Evolutionary conservation across 2,888 invertebrate genomes (phyloP).

Genomic region (Zygogramma bicolorata): DNA sequence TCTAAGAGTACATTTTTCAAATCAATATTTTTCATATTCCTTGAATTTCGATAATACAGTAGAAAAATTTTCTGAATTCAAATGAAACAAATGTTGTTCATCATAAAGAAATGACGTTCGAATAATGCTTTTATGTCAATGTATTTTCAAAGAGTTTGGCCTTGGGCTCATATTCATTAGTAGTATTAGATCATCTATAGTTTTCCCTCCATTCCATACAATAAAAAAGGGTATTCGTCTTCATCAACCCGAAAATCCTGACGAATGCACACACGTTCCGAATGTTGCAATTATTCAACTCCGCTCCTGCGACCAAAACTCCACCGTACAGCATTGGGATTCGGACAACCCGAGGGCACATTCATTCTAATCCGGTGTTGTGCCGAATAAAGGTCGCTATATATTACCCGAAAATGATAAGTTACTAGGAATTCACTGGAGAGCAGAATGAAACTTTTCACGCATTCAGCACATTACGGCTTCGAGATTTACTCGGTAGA

Average conservation of each 20-base stretch:
- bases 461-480: not conserved
- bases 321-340: not conserved
- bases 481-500: not conserved
- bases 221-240: not conserved
- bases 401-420: conserved; percentile 5
- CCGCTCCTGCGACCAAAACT: not conserved
- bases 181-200: not conserved
- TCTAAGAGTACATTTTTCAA: too few species aligned
- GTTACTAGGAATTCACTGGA: not conserved
- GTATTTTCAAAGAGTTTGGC: too few species aligned
- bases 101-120: too few species aligned
- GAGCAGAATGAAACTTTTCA: not conserved
- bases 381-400: not conserved
- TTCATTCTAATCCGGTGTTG: conserved; percentile 2
- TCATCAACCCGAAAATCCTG: not conserved
- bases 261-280: conserved; percentile 1
- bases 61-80: too few species aligned
- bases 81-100: too few species aligned
- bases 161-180: too few species aligned
- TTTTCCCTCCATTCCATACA: not conserved
- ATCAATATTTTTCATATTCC: too few species aligned
- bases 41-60: too few species aligned
- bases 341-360: conserved; percentile 11
- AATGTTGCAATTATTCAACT: conserved; percentile 2
- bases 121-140: too few species aligned